phyloP scores from a whole-genome alignment of 2,113 vertebrate species.

The Tautogolabrus adspersus region DNA sequence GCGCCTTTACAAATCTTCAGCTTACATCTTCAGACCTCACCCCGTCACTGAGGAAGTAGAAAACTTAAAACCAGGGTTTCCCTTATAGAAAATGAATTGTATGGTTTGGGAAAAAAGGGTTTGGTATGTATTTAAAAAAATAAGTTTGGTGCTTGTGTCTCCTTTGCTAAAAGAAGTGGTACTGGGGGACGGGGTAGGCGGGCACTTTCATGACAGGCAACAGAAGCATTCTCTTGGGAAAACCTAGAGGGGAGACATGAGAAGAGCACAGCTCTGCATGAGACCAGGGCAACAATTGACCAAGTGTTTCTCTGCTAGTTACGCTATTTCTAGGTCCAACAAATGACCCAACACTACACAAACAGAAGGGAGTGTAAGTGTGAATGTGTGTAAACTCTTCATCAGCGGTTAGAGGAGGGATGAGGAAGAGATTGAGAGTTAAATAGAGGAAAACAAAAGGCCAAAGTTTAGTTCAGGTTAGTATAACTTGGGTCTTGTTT shows the following conservation, averaged over 20 bases:
- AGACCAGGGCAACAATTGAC: conserved; percentile 81
- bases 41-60: conserved; percentile 49
- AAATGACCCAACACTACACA: neutral
- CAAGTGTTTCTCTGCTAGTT: conserved; percentile 29
- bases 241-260: conserved; percentile 98
- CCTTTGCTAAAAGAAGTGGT: conserved; percentile 98
- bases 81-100: conserved; percentile 78
- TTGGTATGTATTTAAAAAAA: conserved; percentile 45
- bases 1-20: conserved; percentile 89
- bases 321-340: conserved; percentile 23
- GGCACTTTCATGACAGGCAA: conserved; percentile 99
- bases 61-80: conserved; percentile 83
- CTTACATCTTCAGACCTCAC: conserved; percentile 85
- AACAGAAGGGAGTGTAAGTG: conserved; percentile 18
- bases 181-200: conserved; percentile 97
- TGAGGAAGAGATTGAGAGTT: conserved; percentile 5
- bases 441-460: conserved; percentile 2
- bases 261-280: conserved; percentile 91
- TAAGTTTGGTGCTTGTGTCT: conserved; percentile 58
- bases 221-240: conserved; percentile 99
- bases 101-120: conserved; percentile 30
- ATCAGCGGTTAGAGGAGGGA: conserved; percentile 34
- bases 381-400: conserved; percentile 22
- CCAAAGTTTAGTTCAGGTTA: neutral
- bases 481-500: neutral